Evolutionary conservation across 2,888 invertebrate species (phyloP), one percentile per base, ranked within the genome.

Genomic region (Lottia gigantea): DNA sequence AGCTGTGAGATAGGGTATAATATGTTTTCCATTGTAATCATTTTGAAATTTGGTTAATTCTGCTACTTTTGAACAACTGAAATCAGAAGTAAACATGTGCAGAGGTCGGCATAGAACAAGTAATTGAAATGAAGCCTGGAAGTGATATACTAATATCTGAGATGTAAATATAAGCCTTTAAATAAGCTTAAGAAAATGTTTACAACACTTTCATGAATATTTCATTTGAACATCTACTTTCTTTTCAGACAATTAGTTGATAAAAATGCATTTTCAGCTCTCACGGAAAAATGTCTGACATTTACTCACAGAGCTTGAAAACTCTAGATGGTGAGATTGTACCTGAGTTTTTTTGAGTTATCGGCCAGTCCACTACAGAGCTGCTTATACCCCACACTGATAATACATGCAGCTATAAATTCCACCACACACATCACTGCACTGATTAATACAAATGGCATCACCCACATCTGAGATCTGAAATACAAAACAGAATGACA

Each of bases 381-480:
- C 55, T 67, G 46, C 45, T 72, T 70, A 47, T 81, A 77, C 1
- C 85, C 85, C 11, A 85, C 81, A 70, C 82, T 82, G 66, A 83
- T 66, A 55, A 85, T 80, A 73, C 83, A 83, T 3, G 80, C 75
- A 2, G 76, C 75, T 23, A 85, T 76, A 47, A 83, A 76, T 0
- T 79, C 74, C 25, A 77, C 46, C 3, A 82, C 66, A 3, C 76
- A 66, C 40, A 81, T 61, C 15, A 82, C 64, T 14, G 79, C 67
- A 65, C 80, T 82, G 19, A 78, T 62, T 25, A 83, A 70, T 16
- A 82, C 74, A 46, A 83, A 83, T 8, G 83, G 83, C 79, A 83
- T 79, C 61, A 83, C 80, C 83, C 83, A 83, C 83, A 84, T 83
- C 77, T 83, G 80, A 46, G 79, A 78, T 16, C 85, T 85, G 76